Conservation (phyloP, 37 sponge, comb jelly and placozoan genomes). For the Ephydatia muelleri region DNA sequence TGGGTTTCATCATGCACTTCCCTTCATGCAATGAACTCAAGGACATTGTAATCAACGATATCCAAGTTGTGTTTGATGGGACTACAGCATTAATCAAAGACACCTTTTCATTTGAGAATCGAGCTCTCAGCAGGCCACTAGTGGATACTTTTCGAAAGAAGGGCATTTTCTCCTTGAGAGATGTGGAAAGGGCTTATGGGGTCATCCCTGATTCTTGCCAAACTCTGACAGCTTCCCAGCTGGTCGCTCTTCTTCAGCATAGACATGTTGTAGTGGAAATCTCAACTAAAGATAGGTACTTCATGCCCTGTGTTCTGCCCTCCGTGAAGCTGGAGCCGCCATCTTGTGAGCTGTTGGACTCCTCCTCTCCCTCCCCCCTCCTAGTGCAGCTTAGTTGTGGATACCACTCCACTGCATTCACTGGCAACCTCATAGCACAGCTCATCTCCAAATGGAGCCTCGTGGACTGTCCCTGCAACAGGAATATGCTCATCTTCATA, state of each 20-base stretch:
- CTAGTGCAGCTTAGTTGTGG: background rate
- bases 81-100: background rate
- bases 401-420: background rate
- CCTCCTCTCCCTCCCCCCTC: conserved; percentile 1
- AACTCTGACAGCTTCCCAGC: background rate
- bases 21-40: background rate
- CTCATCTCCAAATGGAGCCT: conserved; percentile 1
- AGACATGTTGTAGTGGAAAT: background rate
- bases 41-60: background rate
- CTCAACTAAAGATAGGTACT: background rate
- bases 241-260: background rate
- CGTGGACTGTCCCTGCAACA: background rate
- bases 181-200: background rate
- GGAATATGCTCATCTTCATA: background rate
- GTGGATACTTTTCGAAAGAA: background rate
- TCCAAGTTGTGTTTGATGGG: background rate
- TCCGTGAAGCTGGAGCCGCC: background rate
- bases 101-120: background rate
- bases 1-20: background rate
- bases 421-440: background rate
- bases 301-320: background rate
- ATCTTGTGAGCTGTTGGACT: background rate
- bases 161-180: background rate
- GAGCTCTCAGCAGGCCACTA: background rate
- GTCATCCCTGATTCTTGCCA: background rate